A percentile compares a stretch with the other conserved stretches of the same genome.
phyloP scores from a whole-genome alignment of 1,140 invertebrate species.

The Lasaia peninsularis region DNA sequence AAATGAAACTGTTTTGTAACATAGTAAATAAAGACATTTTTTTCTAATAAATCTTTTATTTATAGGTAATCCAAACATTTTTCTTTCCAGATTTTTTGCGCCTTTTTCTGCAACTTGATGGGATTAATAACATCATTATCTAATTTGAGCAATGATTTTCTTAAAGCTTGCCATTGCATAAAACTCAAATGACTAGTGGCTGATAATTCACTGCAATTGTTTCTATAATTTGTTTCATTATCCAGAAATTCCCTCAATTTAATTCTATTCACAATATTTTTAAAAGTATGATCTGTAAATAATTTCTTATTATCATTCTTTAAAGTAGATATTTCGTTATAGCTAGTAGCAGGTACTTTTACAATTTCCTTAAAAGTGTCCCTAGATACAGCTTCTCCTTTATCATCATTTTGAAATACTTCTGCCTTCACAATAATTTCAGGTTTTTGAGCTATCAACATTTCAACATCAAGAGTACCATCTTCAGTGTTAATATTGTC shows the following conservation, averaged over 20 bases:
- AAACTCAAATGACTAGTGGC: slow-evolving; percentile 65
- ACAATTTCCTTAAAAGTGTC: slow-evolving; percentile 26
- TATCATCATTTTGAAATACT: slow-evolving; percentile 22
- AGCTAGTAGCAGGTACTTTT: slow-evolving; percentile 13
- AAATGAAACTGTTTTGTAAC: slow-evolving; percentile 38
- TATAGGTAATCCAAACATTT: slow-evolving; percentile 57
- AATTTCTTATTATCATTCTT: slow-evolving; percentile 15
- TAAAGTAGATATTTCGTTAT: not conserved
- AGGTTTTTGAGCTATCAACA: slow-evolving; percentile 18
- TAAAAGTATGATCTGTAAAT: slow-evolving; percentile 38
- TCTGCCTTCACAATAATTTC: slow-evolving; percentile 10
- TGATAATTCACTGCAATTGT: slow-evolving; percentile 39
- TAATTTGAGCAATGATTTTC: slow-evolving; percentile 39
- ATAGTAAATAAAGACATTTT: slow-evolving; percentile 38
- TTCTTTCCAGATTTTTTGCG: slow-evolving; percentile 58
- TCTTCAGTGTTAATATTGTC: slow-evolving; percentile 43
- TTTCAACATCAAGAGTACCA: slow-evolving; percentile 17
- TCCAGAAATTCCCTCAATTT: slow-evolving; percentile 51
- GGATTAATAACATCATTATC: slow-evolving; percentile 31
- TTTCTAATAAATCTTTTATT: slow-evolving; percentile 35
- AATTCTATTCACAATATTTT: slow-evolving; percentile 41
- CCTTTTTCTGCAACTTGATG: slow-evolving; percentile 53
- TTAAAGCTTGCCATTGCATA: slow-evolving; percentile 70
- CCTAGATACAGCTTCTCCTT: slow-evolving; percentile 36
- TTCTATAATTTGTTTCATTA: slow-evolving; percentile 59